Evolutionary conservation across 2,113 vertebrate species (phyloP).

Genomic region (Dicrurus megarhynchus): DNA sequence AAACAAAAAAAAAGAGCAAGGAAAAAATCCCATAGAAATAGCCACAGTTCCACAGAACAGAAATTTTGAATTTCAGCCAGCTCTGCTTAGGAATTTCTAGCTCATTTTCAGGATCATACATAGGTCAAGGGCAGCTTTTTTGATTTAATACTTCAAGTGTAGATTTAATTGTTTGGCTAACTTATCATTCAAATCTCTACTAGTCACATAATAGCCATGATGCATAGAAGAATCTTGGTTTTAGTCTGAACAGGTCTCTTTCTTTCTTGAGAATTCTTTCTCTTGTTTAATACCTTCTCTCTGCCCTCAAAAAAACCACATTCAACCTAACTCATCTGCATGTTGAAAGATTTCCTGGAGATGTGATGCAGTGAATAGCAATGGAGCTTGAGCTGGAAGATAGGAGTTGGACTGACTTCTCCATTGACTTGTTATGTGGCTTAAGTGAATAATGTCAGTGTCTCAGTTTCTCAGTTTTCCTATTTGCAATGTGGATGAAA

Average conservation of each 20-base stretch:
- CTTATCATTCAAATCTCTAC: neutral
- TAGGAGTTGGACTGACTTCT: neutral
- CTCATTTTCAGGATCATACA: neutral
- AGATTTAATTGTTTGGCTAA: conserved; percentile 1
- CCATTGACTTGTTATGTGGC: neutral
- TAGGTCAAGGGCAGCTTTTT: neutral
- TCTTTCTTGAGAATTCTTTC: neutral
- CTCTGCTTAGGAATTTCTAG: neutral
- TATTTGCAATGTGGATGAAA: neutral
- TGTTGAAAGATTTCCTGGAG: neutral
- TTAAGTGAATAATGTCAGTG: neutral
- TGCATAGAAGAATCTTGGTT: neutral
- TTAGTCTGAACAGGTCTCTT: neutral
- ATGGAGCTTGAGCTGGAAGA: neutral
- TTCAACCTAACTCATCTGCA: neutral
- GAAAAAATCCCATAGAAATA: neutral
- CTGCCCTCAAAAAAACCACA: neutral
- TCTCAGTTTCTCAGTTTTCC: neutral
- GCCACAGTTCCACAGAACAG: neutral
- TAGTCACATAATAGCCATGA: neutral
- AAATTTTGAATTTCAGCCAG: neutral
- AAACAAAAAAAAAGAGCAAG: neutral
- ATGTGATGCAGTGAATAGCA: neutral
- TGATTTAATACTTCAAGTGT: neutral
- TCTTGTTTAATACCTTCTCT: neutral